Conservation (phyloP, 2,888 invertebrate genomes). For the Epinotia brunnichana region DNA sequence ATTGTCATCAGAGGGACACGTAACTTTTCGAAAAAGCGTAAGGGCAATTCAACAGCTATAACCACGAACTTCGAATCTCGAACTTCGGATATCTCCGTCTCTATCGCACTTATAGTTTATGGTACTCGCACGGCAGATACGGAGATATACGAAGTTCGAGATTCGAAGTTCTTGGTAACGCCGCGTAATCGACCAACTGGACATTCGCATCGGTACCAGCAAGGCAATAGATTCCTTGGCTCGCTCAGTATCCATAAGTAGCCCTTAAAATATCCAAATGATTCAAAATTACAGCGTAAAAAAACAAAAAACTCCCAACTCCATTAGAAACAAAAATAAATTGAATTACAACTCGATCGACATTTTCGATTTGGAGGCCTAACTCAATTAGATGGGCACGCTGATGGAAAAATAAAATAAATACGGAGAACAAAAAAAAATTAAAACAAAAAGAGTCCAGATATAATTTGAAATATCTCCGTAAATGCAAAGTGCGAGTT, state of each 20-base stretch:
- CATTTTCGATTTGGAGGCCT: conserved; percentile 83
- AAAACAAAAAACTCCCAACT: conserved; percentile 76
- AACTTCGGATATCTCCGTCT: too few relatives aligned
- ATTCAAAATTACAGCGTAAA: conserved; percentile 76
- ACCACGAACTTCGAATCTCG: too few relatives aligned
- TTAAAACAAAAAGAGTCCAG: conserved; percentile 81
- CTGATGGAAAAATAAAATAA: conserved; percentile 84
- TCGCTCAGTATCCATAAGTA: conserved; percentile 44
- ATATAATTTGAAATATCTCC: conserved; percentile 84
- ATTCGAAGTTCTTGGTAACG: too few relatives aligned
- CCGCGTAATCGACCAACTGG: too few relatives aligned
- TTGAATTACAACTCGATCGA: conserved; percentile 83
- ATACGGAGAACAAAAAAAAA: conserved; percentile 80
- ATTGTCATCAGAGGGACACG: too few relatives aligned
- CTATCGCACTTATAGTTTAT: too few relatives aligned
- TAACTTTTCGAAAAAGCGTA: too few relatives aligned
- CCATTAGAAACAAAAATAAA: conserved; percentile 84
- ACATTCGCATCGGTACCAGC: too few relatives aligned
- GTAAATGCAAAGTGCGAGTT: conserved; percentile 84
- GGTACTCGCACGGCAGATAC: too few relatives aligned
- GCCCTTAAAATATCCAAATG: conserved; percentile 69
- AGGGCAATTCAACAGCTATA: too few relatives aligned
- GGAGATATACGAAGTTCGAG: too few relatives aligned
- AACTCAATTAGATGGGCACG: conserved; percentile 82
- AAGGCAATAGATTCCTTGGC: too few relatives aligned